Conservation (phyloP, 2,113 vertebrate species). For the Neodon shergylaensis region DNA sequence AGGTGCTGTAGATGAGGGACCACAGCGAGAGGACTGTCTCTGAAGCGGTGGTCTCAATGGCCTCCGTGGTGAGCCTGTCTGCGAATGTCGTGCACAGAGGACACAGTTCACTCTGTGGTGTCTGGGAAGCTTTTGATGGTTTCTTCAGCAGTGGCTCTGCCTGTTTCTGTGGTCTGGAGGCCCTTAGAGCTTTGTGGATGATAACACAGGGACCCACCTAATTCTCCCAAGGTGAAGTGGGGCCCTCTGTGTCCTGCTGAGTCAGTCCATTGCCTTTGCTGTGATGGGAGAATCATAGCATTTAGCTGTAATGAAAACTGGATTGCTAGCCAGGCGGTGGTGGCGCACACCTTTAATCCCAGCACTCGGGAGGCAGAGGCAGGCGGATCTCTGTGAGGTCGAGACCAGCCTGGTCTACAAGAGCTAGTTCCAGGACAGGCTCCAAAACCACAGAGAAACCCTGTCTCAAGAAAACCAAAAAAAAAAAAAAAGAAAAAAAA, state of each 20-base stretch:
- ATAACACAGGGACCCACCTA: fast-evolving
- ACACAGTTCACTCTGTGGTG: background rate
- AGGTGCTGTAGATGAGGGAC: background rate
- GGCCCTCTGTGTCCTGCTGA: too few species aligned
- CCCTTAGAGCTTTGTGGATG: background rate
- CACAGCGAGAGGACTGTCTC: background rate
- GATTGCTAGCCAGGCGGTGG: too few species aligned
- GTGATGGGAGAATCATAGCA: background rate
- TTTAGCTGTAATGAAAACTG: constrained; percentile 24
- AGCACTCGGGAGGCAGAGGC: too few species aligned
- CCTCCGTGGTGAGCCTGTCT: background rate
- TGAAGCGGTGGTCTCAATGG: background rate
- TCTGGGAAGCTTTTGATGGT: background rate
- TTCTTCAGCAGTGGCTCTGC: background rate
- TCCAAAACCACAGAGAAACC: too few species aligned
- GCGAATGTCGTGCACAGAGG: fast-evolving
- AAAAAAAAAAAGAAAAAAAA: too few species aligned
- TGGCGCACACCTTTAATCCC: too few species aligned
- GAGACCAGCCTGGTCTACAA: too few species aligned
- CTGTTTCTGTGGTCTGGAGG: background rate
- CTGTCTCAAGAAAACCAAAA: too few species aligned
- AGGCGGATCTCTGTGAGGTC: too few species aligned
- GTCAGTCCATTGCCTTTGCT: background rate
- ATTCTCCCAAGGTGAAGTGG: background rate
- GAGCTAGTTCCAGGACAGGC: too few species aligned